Conservation (phyloP, 1,140 invertebrate species). For the Leucophenga varia region DNA sequence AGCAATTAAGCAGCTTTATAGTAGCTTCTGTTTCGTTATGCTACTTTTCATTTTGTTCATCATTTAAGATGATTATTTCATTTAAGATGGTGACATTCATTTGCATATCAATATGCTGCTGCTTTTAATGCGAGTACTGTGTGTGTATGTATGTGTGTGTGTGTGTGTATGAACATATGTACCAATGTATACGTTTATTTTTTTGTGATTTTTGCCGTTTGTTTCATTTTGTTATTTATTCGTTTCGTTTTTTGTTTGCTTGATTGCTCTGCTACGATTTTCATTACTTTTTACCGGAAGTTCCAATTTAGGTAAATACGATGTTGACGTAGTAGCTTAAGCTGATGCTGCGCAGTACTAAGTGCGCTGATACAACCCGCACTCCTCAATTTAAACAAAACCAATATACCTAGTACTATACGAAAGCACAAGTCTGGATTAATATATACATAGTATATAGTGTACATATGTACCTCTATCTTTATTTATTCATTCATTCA, state of each 20-base stretch:
- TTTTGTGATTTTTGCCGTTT: constrained; percentile 6
- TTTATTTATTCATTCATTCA: too few relatives aligned
- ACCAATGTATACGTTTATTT: constrained; percentile 21
- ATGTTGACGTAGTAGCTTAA: constrained; percentile 37
- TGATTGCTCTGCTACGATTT: constrained; percentile 47
- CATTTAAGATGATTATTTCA: constrained; percentile 53
- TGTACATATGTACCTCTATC: too few relatives aligned
- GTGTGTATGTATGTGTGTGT: constrained; percentile 6
- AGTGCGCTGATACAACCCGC: too few relatives aligned
- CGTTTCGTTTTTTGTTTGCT: constrained; percentile 21
- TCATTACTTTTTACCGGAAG: constrained; percentile 55
- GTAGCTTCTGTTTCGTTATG: not conserved
- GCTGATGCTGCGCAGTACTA: too few relatives aligned
- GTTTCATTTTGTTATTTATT: too few relatives aligned
- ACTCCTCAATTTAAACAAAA: too few relatives aligned
- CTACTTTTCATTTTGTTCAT: constrained; percentile 8
- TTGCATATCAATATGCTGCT: constrained; percentile 51
- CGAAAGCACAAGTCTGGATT: constrained; percentile 32
- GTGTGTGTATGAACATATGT: constrained; percentile 6
- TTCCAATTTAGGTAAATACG: constrained; percentile 57
- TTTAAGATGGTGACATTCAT: constrained; percentile 54
- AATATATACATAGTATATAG: constrained; percentile 20
- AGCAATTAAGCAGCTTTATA: constrained; percentile 37
- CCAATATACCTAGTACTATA: too few relatives aligned
- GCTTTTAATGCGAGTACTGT: too few relatives aligned